Evolutionary conservation across 2,113 vertebrate genomes (phyloP).

Genomic region (Tretioscincus oriximinensis): DNA sequence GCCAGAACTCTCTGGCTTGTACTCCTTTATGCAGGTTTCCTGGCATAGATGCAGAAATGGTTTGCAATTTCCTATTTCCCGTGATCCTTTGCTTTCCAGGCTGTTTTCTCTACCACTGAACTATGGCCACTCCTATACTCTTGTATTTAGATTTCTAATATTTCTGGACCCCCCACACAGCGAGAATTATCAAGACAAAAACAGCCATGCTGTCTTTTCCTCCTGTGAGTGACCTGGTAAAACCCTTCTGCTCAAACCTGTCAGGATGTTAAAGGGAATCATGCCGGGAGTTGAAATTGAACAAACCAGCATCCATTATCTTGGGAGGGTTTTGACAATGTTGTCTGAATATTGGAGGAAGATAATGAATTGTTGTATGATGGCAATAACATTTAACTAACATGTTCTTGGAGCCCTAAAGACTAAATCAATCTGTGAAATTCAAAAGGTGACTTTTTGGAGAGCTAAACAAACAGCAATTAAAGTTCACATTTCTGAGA

Average conservation of each 20-base stretch:
- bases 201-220: background rate
- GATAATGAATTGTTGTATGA: background rate
- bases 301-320: background rate
- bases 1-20: too few relatives aligned
- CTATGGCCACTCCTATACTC: too few relatives aligned
- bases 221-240: background rate
- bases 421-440: background rate
- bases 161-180: background rate
- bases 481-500: background rate
- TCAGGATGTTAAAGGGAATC: background rate
- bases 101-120: too few relatives aligned
- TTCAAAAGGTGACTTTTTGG: constrained; percentile 26
- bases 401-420: background rate
- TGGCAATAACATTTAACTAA: background rate
- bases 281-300: background rate
- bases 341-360: background rate
- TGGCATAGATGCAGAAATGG: too few relatives aligned
- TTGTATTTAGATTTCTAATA: too few relatives aligned
- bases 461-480: background rate
- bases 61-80: too few relatives aligned
- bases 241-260: background rate
- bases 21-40: too few relatives aligned
- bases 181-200: background rate
- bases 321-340: background rate
- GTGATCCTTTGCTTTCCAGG: too few relatives aligned